Percentiles rank a stretch among this genome's conserved stretches.
These are phyloP conservation scores for Clusia tigrina DNA, from an alignment of 2,888 invertebrate species.

Conservation along the genomic window DNA sequence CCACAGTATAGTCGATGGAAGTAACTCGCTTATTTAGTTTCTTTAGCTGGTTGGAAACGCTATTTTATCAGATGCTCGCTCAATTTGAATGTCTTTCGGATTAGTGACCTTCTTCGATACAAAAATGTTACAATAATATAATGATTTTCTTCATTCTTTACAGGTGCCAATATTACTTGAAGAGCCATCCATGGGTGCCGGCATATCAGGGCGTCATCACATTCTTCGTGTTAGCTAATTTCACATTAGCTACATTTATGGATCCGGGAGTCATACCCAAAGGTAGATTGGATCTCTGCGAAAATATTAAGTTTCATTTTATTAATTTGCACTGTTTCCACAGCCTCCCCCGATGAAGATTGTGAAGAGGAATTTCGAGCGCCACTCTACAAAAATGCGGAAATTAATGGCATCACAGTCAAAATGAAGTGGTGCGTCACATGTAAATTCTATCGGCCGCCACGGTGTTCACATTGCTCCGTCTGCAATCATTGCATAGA, in stretches of 20 bases:
- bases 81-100: too few species aligned
- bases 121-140: constrained; percentile 1
- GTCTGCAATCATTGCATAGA: constrained; percentile 99
- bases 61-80: too few species aligned
- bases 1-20: too few species aligned
- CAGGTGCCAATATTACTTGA: constrained; percentile 88
- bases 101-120: too few species aligned
- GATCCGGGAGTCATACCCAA: constrained; percentile 98
- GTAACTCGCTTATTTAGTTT: too few species aligned
- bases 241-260: constrained; percentile 98
- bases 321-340: constrained; percentile 22
- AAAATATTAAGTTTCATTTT: constrained; percentile 12
- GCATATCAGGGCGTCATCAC: constrained; percentile 94
- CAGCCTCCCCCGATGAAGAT: constrained; percentile 96
- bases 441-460: constrained; percentile 99
- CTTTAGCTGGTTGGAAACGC: too few species aligned
- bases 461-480: constrained; percentile 98
- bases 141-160: constrained; percentile 39
- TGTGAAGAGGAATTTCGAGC: constrained; percentile 97
- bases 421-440: constrained; percentile 99
- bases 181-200: constrained; percentile 86
- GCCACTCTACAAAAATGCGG: constrained; percentile 95
- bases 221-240: constrained; percentile 97
- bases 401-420: constrained; percentile 97
- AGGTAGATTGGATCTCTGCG: constrained; percentile 69